Conservation (phyloP, 1,140 invertebrate genomes). For the Wasmannia auropunctata region DNA sequence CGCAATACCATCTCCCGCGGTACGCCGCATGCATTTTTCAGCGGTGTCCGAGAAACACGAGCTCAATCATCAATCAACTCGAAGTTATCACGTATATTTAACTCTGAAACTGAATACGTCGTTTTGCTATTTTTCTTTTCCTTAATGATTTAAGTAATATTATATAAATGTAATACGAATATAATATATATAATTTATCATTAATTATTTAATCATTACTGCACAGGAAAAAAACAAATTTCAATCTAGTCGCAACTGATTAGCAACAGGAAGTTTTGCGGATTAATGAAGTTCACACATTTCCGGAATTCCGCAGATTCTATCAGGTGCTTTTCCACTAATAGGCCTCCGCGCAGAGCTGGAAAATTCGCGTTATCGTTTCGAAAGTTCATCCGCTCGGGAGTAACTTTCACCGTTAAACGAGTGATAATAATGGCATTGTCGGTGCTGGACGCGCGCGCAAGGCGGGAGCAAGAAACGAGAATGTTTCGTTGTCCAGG, state of each 20-base stretch:
- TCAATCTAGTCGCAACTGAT: neutral
- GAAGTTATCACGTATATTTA: neutral
- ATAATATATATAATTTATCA: neutral
- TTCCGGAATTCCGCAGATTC: neutral
- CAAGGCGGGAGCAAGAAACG: constrained; percentile 28
- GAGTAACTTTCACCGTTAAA: constrained; percentile 67
- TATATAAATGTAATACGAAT: neutral
- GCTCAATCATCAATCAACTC: constrained; percentile 12
- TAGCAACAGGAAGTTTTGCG: neutral
- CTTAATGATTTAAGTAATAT: neutral
- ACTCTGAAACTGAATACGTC: neutral
- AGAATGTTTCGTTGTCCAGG: constrained; percentile 36
- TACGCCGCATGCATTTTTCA: constrained; percentile 40
- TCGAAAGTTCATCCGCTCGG: constrained; percentile 28
- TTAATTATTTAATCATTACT: constrained; percentile 3
- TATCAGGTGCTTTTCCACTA: neutral
- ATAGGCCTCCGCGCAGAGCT: neutral
- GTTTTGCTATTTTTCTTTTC: neutral
- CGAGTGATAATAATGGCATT: constrained; percentile 52
- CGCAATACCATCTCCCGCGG: constrained; percentile 12
- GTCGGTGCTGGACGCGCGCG: neutral
- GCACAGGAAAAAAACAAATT: neutral
- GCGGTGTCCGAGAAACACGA: neutral
- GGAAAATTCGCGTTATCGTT: constrained; percentile 29
- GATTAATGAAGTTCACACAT: neutral